Conservation (phyloP, 2,113 vertebrate genomes). For the Pelecanus crispus region DNA sequence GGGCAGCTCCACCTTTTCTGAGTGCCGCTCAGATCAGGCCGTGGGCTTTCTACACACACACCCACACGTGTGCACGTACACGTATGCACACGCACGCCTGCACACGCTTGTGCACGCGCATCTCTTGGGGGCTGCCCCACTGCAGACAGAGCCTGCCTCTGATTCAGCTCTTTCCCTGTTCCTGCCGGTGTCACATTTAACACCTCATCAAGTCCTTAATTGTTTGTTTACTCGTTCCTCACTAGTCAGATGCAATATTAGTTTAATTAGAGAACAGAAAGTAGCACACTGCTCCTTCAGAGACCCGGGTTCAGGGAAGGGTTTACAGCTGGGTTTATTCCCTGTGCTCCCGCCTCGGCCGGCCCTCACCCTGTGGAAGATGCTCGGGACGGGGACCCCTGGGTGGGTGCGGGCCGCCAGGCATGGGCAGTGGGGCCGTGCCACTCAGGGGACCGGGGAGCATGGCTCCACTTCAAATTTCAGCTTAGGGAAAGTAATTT, state of each 20-base stretch:
- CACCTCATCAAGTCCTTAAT: neutral
- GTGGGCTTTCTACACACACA: rapidly evolving
- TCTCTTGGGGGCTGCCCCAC: neutral
- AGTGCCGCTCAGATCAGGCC: neutral
- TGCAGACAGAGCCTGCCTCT: neutral
- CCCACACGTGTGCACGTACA: neutral
- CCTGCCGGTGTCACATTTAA: neutral
- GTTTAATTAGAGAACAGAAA: neutral
- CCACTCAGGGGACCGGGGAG: rapidly evolving
- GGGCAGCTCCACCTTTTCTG: neutral
- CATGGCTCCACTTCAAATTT: rapidly evolving
- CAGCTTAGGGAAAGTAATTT: neutral
- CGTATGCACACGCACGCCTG: too few relatives aligned
- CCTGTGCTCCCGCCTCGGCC: rapidly evolving
- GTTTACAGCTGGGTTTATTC: neutral
- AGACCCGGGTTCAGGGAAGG: neutral
- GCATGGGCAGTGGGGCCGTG: neutral
- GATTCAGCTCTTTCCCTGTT: neutral
- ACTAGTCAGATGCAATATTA: neutral
- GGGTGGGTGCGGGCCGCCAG: rapidly evolving
- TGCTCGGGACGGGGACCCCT: rapidly evolving
- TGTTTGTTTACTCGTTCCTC: neutral
- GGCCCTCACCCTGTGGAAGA: rapidly evolving
- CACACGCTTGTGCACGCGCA: rapidly evolving
- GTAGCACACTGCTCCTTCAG: neutral